Base-by-base conservation (phyloP, 2,113 vertebrate species). In the Malaclemys terrapin region DNA sequence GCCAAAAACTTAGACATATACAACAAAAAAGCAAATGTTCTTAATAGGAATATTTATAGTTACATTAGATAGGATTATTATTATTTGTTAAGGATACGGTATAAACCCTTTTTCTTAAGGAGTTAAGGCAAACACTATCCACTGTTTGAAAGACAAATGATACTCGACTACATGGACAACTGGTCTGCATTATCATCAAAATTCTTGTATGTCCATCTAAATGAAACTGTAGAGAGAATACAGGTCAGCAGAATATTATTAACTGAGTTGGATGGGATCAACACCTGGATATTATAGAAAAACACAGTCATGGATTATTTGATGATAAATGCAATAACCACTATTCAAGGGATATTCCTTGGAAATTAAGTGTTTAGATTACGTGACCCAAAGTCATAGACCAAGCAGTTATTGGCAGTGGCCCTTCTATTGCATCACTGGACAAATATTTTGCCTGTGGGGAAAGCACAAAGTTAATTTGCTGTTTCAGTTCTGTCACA, bases 311-410 rank as follows among this genome's bases (percentile, higher is more conserved):
- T 27, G 12, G 9, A 9, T 5, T 72, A 17, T 38, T 9, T 22
- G 65, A 10, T n/a, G 10, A 38, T 10, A 72, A 69, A 85, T 4
- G 69, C 27, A 0, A 35, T 0, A n/a, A 24, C 65, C 5, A 54
- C 17, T 0, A 3, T 29, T 80, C 83, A 52, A 79, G 2, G n/a
- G 8, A 27, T 75, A 75, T 96, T 97, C 96, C 87, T 2, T 1
- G 47, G 93, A 97, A 97, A 87, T 0, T 31, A 42, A 20, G 17
- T 29, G 92, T 93, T 95, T 90, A 87, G 2, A 2, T 38, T 90
- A 29, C 25, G 57, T 7, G 31, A 93, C 96, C 93, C 96, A 97
- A 95, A 96, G 83, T 45, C 38, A 91, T 31, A 53, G 42, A n/a
- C 38, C 82, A 35, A 72, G 79, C 80, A 89, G 38, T 13, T 79